phyloP scores from a whole-genome alignment of 2,888 invertebrate species.

The Zygogramma bicolorata region DNA sequence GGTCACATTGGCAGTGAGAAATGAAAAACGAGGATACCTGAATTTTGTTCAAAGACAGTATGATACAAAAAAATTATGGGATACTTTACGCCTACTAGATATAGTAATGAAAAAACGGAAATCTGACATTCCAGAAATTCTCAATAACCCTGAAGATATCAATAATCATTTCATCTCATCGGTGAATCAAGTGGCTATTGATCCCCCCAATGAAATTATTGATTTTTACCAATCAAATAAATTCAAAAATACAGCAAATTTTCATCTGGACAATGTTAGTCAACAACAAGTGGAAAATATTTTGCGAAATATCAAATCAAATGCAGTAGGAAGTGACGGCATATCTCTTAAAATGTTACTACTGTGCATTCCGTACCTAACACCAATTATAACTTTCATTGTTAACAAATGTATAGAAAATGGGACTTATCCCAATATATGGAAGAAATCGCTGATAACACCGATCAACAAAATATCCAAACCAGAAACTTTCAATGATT shows the following conservation, averaged over 20 bases:
- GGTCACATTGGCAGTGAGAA: too few relatives aligned
- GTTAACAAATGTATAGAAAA: background rate
- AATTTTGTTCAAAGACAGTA: background rate
- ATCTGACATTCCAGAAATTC: background rate
- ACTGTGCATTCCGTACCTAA: background rate
- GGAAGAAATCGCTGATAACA: too few relatives aligned
- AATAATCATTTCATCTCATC: background rate
- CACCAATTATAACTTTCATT: constrained; percentile 11
- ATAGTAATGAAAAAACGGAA: too few relatives aligned
- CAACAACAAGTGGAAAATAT: background rate
- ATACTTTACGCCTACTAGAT: constrained; percentile 1
- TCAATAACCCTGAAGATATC: background rate
- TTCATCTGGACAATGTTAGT: background rate
- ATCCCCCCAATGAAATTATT: background rate
- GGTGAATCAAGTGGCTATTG: too few relatives aligned
- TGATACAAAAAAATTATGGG: background rate
- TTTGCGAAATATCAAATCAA: too few relatives aligned
- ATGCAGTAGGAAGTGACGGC: background rate
- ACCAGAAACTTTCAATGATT: background rate
- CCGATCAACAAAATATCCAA: background rate
- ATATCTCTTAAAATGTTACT: background rate
- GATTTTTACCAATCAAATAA: background rate
- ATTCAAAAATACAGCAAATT: background rate
- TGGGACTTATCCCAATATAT: background rate
- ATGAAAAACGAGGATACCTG: background rate